A percentile compares a stretch with the other conserved stretches of the same genome.
These are phyloP conservation scores for Ptilonorhynchus violaceus DNA, from an alignment of 2,113 vertebrate species.

Conservation along the genomic window DNA sequence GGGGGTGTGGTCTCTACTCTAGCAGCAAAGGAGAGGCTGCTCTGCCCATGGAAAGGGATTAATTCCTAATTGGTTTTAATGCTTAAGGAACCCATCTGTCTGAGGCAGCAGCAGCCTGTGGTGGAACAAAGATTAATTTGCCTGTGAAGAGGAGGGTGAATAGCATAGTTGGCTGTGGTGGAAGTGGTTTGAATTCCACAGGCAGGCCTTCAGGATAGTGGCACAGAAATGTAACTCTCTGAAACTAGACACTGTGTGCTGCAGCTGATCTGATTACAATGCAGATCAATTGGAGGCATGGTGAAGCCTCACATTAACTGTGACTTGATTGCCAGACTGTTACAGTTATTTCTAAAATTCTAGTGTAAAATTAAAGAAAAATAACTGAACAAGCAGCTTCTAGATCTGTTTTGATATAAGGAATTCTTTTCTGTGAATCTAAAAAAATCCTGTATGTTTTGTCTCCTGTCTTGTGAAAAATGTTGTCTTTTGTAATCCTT, in stretches of 20 bases:
- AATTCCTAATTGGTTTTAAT: slow-evolving; percentile 32
- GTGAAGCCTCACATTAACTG: not conserved
- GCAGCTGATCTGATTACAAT: not conserved
- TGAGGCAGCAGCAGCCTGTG: not conserved
- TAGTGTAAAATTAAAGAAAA: not conserved
- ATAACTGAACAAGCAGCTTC: not conserved
- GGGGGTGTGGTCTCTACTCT: not conserved
- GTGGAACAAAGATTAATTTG: slow-evolving; percentile 7
- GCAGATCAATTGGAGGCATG: not conserved
- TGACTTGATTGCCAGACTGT: not conserved
- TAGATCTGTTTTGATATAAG: not conserved
- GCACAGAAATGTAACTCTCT: not conserved
- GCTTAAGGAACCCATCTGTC: slow-evolving; percentile 30
- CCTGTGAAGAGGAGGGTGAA: not conserved
- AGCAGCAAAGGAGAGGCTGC: not conserved
- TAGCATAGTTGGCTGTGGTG: not conserved
- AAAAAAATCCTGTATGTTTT: not conserved
- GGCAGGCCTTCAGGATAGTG: not conserved
- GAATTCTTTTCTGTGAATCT: not conserved
- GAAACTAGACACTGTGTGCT: not conserved
- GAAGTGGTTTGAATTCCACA: not conserved
- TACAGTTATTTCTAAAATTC: not conserved
- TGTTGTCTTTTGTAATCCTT: not conserved
- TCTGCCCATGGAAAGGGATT: not conserved
- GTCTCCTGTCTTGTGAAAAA: not conserved